Evolutionary conservation across 2,888 invertebrate genomes (phyloP).

Genomic region (Epinotia brunnichana): DNA sequence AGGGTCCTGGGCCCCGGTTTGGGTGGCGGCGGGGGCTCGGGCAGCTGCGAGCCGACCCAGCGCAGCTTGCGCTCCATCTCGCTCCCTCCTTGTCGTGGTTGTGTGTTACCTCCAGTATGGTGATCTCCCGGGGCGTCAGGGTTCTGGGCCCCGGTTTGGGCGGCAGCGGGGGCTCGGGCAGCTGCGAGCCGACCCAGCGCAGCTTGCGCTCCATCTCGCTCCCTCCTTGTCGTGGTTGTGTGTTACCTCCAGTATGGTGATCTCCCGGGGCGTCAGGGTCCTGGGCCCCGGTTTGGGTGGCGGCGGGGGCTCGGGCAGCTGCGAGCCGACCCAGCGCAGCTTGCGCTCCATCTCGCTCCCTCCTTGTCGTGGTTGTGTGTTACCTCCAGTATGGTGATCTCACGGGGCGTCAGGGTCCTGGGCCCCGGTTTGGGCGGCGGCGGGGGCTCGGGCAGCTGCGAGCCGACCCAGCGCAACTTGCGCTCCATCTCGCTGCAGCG

Average conservation of each 20-base stretch:
- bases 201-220: conserved; percentile 2
- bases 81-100: neutral
- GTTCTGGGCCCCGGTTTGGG: conserved; percentile 66
- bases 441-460: conserved; percentile 74
- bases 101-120: conserved; percentile 71
- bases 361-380: conserved; percentile 3
- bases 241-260: conserved; percentile 75
- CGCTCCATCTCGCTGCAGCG: conserved; percentile 80
- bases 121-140: conserved; percentile 73
- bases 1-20: conserved; percentile 66
- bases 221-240: neutral
- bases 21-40: conserved; percentile 75
- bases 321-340: conserved; percentile 50
- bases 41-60: conserved; percentile 70
- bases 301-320: conserved; percentile 75
- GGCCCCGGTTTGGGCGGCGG: conserved; percentile 72
- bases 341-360: neutral
- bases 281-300: conserved; percentile 69
- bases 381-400: conserved; percentile 78
- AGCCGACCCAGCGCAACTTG: conserved; percentile 76
- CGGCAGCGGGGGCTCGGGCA: conserved; percentile 75
- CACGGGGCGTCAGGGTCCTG: conserved; percentile 68
- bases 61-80: no score
- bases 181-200: conserved; percentile 65
- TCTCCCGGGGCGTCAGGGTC: conserved; percentile 71